phyloP scores from a whole-genome alignment of 2,797 vertebrate genomes.

The Microcaecilia unicolor region DNA sequence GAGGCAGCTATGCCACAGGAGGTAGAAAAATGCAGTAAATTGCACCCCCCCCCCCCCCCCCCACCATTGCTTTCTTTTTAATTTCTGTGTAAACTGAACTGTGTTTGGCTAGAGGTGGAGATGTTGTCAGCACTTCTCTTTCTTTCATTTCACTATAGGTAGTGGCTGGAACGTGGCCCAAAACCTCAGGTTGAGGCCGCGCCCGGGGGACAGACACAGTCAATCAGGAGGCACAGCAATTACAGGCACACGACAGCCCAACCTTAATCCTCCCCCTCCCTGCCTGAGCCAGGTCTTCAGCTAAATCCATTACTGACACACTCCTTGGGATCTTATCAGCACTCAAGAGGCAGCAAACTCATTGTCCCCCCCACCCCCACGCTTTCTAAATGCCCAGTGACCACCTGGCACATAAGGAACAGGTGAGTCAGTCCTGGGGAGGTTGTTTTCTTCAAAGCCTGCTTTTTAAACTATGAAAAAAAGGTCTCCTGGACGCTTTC shows the following conservation, averaged over 20 bases:
- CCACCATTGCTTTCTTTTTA: slow-evolving; percentile 1
- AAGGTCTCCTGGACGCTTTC: too few relatives aligned
- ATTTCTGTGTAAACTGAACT: slow-evolving; percentile 18
- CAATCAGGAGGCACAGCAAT: slow-evolving; percentile 5
- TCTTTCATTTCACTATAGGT: slow-evolving; percentile 12
- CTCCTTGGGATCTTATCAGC: too few relatives aligned
- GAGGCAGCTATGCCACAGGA: slow-evolving; percentile 11
- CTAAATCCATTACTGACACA: too few relatives aligned
- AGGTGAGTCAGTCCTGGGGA: too few relatives aligned
- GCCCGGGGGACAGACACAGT: slow-evolving; percentile 4
- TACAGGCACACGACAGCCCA: neutral
- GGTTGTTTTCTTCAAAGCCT: too few relatives aligned
- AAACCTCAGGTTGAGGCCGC: slow-evolving; percentile 14
- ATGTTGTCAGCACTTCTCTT: slow-evolving; percentile 11
- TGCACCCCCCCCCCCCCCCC: slow-evolving; percentile 5
- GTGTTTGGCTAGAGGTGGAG: slow-evolving; percentile 17
- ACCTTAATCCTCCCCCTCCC: slow-evolving; percentile 1
- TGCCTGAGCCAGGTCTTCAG: slow-evolving; percentile 17
- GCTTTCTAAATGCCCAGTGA: too few relatives aligned
- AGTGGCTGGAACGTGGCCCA: slow-evolving; percentile 22
- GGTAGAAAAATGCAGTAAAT: slow-evolving; percentile 8
- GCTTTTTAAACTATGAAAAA: too few relatives aligned
- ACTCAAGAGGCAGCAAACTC: too few relatives aligned
- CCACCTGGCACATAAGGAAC: too few relatives aligned
- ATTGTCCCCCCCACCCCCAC: too few relatives aligned